Evolutionary conservation across 53 echinoderm and acorn worm genomes (phyloP), one percentile per base, ranked within the genome.

Genomic region (Antedon mediterranea): DNA sequence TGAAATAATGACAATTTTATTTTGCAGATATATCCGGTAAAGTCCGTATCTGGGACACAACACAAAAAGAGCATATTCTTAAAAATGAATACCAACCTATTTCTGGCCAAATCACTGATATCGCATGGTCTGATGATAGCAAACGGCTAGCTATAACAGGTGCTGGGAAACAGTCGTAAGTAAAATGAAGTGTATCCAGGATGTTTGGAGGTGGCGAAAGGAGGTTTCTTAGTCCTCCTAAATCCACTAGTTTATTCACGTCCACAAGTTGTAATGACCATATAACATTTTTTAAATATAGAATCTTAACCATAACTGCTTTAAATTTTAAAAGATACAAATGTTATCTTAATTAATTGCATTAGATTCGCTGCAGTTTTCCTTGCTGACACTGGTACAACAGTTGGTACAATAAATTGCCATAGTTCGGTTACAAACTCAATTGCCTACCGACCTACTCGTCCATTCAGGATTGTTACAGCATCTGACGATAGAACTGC

Each of bases 1-100:
- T n/a, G n/a, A n/a, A 37, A 37, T 37, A 37, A 37, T 37, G 37
- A n/a, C 37, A 37, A 11, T 37, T 37, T 72, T 57, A 28, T 82
- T 30, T 80, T 72, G 0, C 77, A 98, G 98, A 98, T 85, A 76
- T 76, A 3, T 34, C 81, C 7, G 98, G 98, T n/a, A 98, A 88
- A 43, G 30, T 98, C 3, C 76, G 86, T 72, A 93, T 98, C 34
- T 98, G 98, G 98, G 98, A 98, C 32, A 93, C 98, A 27, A 90
- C 86, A 28, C 86, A 98, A 30, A 37, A 74, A n/a, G 94, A 91
- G 57, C 92, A 98, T 43, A 79, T 93, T 18, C 30, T 83, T 71
- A 90, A 88, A 72, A 71, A 84, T 23, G 90, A 90, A 34, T 90
- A 86, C 77, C 82, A 71, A 30, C 86, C 88, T n/a, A 2, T 98